Evolutionary conservation across 2,888 invertebrate species (phyloP), one percentile per base, ranked within the genome.

Genomic region (Dryococelus australis): DNA sequence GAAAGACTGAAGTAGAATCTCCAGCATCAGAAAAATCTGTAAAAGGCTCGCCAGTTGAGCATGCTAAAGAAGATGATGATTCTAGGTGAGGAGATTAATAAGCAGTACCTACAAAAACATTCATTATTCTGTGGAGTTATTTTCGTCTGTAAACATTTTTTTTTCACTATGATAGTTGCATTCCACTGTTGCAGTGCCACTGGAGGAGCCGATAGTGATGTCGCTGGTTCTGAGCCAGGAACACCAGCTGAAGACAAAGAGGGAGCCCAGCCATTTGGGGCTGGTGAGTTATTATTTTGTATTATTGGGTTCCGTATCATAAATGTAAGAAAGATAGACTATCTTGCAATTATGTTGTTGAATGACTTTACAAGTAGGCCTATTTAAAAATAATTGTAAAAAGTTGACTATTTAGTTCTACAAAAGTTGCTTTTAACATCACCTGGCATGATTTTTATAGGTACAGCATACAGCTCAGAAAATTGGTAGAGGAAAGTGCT

Each of bases 181-280:
- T 65, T 65, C 24, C 0, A n/a, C n/a, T 65, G 8, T 65, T 65
- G 24, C 88, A 98, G 97, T 93, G 97, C 97, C 90, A 98, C 98
- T 90, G 97, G 97, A 90, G 97, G 97, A 88, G 98, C 98, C 27
- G 98, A 98, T 93, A 97, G 97, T 92, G 96, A 97, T 88, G 90
- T 90, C 87, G 97, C 97, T 88, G 96, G 94, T 85, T 97, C 96
- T 88, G 95, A 95, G 86, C 95, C 95, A 84, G 96, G 96, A 89
- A 96, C 97, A 84, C 97, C 97, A 90, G 96, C 96, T 88, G 96
- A 96, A 90, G 96, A 96, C 90, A 96, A 97, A 91, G 96, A 96
- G 86, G 96, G 95, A 90, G 96, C 96, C 90, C 87, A 87, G 27
- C 86, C 87, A 43, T 87, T 88, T 80, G 89, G 88, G 28, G 88